These are phyloP conservation scores for Cyaniris semiargus DNA, from an alignment of 2,888 invertebrate genomes.

Conservation along the genomic window DNA sequence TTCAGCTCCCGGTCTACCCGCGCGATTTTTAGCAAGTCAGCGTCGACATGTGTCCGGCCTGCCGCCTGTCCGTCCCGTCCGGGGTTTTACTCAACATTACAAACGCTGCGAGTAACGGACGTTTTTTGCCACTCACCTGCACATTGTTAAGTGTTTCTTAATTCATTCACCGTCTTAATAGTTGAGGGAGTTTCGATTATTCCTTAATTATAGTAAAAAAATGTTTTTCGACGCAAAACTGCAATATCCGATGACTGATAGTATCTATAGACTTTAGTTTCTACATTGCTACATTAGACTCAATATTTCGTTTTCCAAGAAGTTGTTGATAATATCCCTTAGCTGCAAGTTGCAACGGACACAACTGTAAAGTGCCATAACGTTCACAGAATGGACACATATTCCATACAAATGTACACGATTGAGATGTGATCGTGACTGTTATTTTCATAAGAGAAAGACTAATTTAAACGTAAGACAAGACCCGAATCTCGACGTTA, in stretches of 20 bases:
- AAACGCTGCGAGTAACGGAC: constrained; percentile 73
- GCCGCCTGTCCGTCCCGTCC: constrained; percentile 52
- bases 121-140: constrained; percentile 49
- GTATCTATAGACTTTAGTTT: neutral
- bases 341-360: too few relatives aligned
- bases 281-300: too few relatives aligned
- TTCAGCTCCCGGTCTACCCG: neutral
- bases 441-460: constrained; percentile 3
- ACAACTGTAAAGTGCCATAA: too few relatives aligned
- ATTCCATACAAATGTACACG: neutral
- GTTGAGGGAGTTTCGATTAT: neutral
- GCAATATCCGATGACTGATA: neutral
- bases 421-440: neutral
- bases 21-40: constrained; percentile 65
- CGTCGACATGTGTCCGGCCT: constrained; percentile 71
- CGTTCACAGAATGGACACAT: neutral
- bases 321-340: too few relatives aligned
- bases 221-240: neutral
- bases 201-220: constrained; percentile 15
- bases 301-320: too few relatives aligned
- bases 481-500: constrained; percentile 29
- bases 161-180: constrained; percentile 23
- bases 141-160: constrained; percentile 28
- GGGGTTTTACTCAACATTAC: constrained; percentile 69
- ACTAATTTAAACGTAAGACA: constrained; percentile 13